Base-by-base conservation (phyloP, 92 coral and sea anemone genomes). In the Epizoanthus scotinus region DNA sequence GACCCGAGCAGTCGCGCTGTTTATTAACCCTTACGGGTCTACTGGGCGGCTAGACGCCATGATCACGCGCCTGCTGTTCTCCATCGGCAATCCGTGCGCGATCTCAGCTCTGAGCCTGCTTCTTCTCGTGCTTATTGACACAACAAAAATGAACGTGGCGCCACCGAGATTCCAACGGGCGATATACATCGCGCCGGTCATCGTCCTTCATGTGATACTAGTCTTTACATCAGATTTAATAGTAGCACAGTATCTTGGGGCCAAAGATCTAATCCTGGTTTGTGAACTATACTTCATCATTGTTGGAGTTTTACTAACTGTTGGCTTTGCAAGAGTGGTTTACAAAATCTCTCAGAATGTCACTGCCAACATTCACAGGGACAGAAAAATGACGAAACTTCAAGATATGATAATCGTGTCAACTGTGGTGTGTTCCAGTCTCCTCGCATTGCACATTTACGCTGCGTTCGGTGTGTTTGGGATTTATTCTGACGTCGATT, bases 401-500 rank as follows among this genome's bases (percentile, higher is more conserved):
- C 84, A 87, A 78, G 27, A 73, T 60, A 82, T 91, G 22, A 96
- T 96, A 26, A 47, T 56, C 8, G 85, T 85, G 60, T 90, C 96
- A 44, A 82, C 94, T 28, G 80, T 84, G 25, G 73, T 86, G 22
- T 89, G 95, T 56, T 54, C 79, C 22, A 15, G 65, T 7, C 63
- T 85, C 13, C 75, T 88, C 77, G 72, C 56, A 6, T 55, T 93
- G 27, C 83, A 94, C 15, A 53, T 96, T 49, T 96, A 96, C 63
- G 90, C 91, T 15, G 99, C 99, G 15, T 92, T 89, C 5, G 98
- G 99, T 40, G 99, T 96, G 29, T 96, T 93, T 81, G 99, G 99
- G 69, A 86, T 96, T 63, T 96, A 93, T 74, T 91, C 99, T 49
- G 90, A 89, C 29, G 93, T 78, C 44, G 52, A 24, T 56, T 47